Percentiles rank a stretch among this genome's conserved stretches.
Conservation (phyloP, 1,140 invertebrate species). For the Probaryconus sp. region DNA sequence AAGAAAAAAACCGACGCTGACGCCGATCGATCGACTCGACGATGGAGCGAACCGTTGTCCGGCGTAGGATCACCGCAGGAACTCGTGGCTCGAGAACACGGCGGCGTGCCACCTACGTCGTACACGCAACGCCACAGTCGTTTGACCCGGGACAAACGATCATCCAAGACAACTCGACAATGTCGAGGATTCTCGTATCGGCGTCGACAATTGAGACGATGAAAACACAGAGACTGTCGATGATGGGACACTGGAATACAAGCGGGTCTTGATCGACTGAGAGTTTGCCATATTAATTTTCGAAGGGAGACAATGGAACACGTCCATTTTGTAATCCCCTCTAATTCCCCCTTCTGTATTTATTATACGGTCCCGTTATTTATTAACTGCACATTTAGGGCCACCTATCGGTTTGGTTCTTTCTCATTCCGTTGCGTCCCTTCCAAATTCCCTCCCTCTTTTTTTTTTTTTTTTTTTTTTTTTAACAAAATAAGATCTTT, state of each 20-base stretch:
- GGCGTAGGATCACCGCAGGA: not conserved
- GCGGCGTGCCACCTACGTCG: too few relatives aligned
- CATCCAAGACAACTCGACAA: too few relatives aligned
- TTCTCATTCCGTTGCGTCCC: not conserved
- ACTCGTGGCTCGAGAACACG: not conserved
- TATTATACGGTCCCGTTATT: conserved; percentile 27
- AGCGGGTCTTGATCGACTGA: conserved; percentile 37
- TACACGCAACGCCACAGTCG: too few relatives aligned
- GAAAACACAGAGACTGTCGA: conserved; percentile 1
- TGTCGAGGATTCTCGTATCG: too few relatives aligned
- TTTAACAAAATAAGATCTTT: conserved; percentile 44
- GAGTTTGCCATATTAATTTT: conserved; percentile 52
- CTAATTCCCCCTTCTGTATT: conserved; percentile 2
- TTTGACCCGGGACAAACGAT: too few relatives aligned
- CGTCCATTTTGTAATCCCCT: conserved; percentile 36
- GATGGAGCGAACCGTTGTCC: conserved; percentile 1
- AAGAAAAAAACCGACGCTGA: conserved; percentile 26
- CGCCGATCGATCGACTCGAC: conserved; percentile 44
- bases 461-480: not conserved
- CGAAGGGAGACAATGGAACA: conserved; percentile 44
- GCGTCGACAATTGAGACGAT: too few relatives aligned
- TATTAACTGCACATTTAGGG: conserved; percentile 29
- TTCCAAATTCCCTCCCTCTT: not conserved
- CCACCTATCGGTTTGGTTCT: conserved; percentile 25
- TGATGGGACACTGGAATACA: not conserved